phyloP scores from a whole-genome alignment of 1,140 invertebrate species.

The Drosophila virilis region DNA sequence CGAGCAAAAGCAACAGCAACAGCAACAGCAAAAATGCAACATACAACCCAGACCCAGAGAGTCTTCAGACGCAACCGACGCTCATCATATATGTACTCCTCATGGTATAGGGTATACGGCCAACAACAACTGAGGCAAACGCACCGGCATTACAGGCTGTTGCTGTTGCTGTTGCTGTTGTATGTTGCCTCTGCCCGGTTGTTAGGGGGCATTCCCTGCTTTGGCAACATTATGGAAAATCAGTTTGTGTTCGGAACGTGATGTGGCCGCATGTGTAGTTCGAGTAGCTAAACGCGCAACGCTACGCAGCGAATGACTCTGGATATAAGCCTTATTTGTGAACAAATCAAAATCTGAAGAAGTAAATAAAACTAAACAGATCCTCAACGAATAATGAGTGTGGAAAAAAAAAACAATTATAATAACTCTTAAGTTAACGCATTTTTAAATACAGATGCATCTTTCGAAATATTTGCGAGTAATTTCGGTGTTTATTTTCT shows the following conservation, averaged over 20 bases:
- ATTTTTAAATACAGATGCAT: no score
- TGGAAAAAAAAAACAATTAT: not conserved
- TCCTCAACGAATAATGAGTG: not conserved
- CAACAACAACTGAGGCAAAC: slow-evolving; percentile 45
- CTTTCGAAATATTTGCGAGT: no score
- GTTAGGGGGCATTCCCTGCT: slow-evolving; percentile 74
- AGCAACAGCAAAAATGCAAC: slow-evolving; percentile 17
- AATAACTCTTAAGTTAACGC: no score
- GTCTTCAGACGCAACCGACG: slow-evolving; percentile 47
- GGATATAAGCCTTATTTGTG: slow-evolving; percentile 15
- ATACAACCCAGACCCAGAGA: slow-evolving; percentile 65
- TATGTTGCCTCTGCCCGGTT: slow-evolving; percentile 50
- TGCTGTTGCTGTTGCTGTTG: slow-evolving; percentile 61
- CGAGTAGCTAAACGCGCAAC: slow-evolving; percentile 15
- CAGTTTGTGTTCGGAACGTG: slow-evolving; percentile 78
- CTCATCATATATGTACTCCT: slow-evolving; percentile 21
- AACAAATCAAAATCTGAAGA: not conserved
- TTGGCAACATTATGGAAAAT: slow-evolving; percentile 79
- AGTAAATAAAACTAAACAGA: not conserved
- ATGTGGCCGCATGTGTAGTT: slow-evolving; percentile 44
- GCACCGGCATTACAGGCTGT: slow-evolving; percentile 77
- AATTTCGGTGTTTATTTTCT: no score
- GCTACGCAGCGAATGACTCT: slow-evolving; percentile 13
- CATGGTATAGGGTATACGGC: not conserved
- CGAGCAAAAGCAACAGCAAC: slow-evolving; percentile 46